Base-by-base conservation (phyloP, 2,113 vertebrate genomes). In the Hippolais icterina region DNA sequence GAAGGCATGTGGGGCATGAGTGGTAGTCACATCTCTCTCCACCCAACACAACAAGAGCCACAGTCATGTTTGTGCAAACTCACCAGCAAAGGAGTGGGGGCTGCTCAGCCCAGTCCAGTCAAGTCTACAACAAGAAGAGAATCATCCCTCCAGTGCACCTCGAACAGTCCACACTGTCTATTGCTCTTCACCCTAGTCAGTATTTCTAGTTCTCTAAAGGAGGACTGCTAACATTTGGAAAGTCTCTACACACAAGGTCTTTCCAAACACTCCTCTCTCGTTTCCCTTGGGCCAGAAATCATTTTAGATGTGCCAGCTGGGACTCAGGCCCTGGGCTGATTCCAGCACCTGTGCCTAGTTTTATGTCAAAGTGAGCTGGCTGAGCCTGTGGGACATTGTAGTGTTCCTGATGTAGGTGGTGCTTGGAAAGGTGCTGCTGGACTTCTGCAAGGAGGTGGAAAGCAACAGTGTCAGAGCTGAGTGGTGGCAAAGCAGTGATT, bases 291-390 rank as follows among this genome's bases (percentile, higher is more conserved):
- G 29, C 76, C 13, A 4, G 80, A 89, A 92, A 79, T 89, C 23
- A 90, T 86, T 97, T 90, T 35, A 93, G 79, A 56, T 90, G 81
- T 96, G 91, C 83, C 95, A 96, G 91, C 95, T 96, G 93, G 94
- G 89, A 77, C 94, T 88, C 2, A 0, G 83, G 83, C 91, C 83
- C 64, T 95, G 96, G 95, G 89, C 76, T 44, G 56, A 56, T 90
- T 95, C 89, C 91, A 96, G 83, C 91, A 92, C 63, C 76, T 70
- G 83, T 83, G 80, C 68, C 52, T 83, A 28, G 83, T 69, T 90
- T 49, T 46, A 22, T 89, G 80, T 94, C 91, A 86, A 52, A 95
- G 64, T 4, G 47, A 90, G 83, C 80, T 90, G 83, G 76, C 94
- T 90, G 72, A 83, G 69, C 91, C 89, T 1, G 12, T 81, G 93